phyloP scores from a whole-genome alignment of 2,113 vertebrate species.

The Psittacula cyanocephala region DNA sequence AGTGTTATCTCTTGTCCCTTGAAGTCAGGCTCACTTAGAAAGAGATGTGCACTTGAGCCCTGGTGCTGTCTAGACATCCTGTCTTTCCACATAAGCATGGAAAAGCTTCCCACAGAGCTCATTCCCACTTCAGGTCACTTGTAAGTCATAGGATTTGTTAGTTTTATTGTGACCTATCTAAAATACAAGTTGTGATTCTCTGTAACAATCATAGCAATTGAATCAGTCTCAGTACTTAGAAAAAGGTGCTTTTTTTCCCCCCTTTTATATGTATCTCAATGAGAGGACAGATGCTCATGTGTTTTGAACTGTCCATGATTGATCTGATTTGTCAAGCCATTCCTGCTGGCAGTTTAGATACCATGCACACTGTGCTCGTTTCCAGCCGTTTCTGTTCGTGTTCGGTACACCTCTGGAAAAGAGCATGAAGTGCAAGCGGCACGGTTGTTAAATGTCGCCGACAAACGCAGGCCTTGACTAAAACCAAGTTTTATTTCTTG shows the following conservation, averaged over 20 bases:
- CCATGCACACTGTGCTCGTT: accelerated
- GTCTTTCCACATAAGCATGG: accelerated
- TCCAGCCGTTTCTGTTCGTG: accelerated
- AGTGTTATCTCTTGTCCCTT: neutral
- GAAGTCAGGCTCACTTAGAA: neutral
- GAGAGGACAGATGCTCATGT: accelerated
- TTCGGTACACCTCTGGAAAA: accelerated
- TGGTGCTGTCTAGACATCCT: neutral
- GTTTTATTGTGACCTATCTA: neutral
- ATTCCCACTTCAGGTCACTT: accelerated
- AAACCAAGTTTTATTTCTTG: neutral
- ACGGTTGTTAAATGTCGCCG: accelerated
- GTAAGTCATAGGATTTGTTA: accelerated
- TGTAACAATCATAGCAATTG: accelerated
- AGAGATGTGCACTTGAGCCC: neutral
- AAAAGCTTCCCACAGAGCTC: neutral
- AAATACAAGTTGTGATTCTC: neutral
- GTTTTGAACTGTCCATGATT: accelerated
- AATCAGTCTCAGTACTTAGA: accelerated
- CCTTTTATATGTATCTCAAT: accelerated
- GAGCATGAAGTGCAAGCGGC: accelerated
- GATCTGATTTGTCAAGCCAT: accelerated
- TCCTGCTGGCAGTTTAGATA: accelerated
- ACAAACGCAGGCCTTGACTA: accelerated
- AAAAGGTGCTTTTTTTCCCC: neutral